Evolutionary conservation across 2,797 vertebrate species (phyloP), one percentile per base, ranked within the genome.

Genomic region (Micromesistius poutassou): DNA sequence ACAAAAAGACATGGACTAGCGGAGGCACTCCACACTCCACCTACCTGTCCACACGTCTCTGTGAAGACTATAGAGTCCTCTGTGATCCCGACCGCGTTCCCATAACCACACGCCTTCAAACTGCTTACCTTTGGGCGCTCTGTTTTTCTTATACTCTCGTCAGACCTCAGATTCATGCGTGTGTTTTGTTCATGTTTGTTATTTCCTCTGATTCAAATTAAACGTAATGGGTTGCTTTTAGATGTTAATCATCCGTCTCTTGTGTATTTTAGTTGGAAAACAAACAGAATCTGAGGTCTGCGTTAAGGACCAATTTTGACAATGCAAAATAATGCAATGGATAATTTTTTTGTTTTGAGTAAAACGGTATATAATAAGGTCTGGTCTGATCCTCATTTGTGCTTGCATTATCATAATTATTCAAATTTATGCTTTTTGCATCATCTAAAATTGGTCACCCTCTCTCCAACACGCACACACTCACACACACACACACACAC

Each of bases 21-120:
- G 86, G 87, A 93, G 35, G 92, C 82, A 87, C 90, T 78, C 28
- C 92, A 91, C 91, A 94, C 91, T 90, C 91, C 91, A 97, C 95
- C 95, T 96, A 97, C 95, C 96, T 96, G 94, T 81, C 85, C 81
- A 83, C 76, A 88, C 90, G 90, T 87, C 87, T 91, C 81, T 76
- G 87, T 62, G 86, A 78, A 85, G 89, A 73, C 85, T 88, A 91
- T 71, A 74, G 85, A 89, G 86, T 85, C 81, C 83, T 88, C 82
- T 78, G 50, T 42, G 82, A 85, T 81, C 88, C 87, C 77, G 85
- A 81, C 25, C 77, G 81, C 77, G 73, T 73, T 83, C 80, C 86
- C 81, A 77, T 75, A 88, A 36, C 84, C 88, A 87, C 36, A 85
- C 77, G 80, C 77, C 55, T 83, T 46, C 76, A 66, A 66, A 30